Evolutionary conservation across 1,140 invertebrate species (phyloP).

Genomic region (Schmidtea mediterranea): DNA sequence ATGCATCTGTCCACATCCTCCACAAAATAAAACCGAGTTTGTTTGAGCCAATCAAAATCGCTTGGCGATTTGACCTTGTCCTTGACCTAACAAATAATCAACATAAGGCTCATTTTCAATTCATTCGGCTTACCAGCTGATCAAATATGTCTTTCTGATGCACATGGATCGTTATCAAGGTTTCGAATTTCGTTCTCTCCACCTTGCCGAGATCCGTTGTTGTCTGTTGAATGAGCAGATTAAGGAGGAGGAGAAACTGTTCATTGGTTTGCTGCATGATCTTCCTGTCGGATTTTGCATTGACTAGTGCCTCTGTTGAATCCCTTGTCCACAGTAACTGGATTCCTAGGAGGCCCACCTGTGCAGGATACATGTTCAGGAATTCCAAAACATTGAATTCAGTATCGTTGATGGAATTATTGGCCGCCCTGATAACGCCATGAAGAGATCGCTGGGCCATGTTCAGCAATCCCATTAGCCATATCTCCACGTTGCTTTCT

Average conservation of each 20-base stretch:
- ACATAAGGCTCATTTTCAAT: conserved; percentile 59
- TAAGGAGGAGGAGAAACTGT: conserved; percentile 68
- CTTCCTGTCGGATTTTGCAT: conserved; percentile 64
- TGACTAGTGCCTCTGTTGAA: conserved; percentile 55
- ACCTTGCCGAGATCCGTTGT: conserved; percentile 64
- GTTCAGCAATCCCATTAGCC: conserved; percentile 74
- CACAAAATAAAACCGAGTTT: conserved; percentile 83
- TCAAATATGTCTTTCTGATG: conserved; percentile 90
- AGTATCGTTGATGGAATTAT: conserved; percentile 51
- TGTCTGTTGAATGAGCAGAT: conserved; percentile 75
- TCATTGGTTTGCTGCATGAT: conserved; percentile 84
- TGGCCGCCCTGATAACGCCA: too few relatives aligned
- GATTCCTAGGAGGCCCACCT: conserved; percentile 69
- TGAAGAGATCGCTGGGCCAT: too few relatives aligned
- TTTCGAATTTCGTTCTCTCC: conserved; percentile 77
- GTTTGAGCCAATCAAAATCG: conserved; percentile 89
- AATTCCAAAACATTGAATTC: conserved; percentile 59
- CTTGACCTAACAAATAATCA: conserved; percentile 38
- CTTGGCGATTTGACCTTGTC: conserved; percentile 31
- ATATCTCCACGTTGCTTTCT: conserved; percentile 74
- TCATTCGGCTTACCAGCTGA: conserved; percentile 53
- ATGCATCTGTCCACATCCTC: conserved; percentile 68
- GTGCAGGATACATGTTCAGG: conserved; percentile 67
- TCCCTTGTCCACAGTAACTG: conserved; percentile 91
- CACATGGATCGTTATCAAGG: conserved; percentile 79